A percentile compares a stretch with the other conserved stretches of the same genome.
Evolutionary conservation across 1,140 invertebrate genomes (phyloP).

Genomic region (Heliconius hermathena): DNA sequence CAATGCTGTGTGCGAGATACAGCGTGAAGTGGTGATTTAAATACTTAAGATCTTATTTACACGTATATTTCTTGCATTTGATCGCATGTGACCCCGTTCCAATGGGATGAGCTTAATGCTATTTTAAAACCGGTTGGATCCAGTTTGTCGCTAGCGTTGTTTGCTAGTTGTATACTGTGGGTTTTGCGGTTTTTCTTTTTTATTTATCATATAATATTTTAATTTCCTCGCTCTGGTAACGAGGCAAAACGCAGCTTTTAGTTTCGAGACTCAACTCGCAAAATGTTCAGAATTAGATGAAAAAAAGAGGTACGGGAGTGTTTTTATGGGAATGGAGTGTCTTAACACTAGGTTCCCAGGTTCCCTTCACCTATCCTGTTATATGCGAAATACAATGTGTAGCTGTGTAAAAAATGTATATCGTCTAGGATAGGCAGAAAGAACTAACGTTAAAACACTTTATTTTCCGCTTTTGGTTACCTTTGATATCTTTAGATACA

Average conservation of each 20-base stretch:
- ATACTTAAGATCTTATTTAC: constrained; percentile 13
- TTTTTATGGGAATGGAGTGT: too few species aligned
- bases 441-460: too few species aligned
- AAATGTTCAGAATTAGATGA: not conserved
- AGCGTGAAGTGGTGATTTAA: too few species aligned
- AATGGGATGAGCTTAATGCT: not conserved
- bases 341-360: too few species aligned
- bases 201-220: not conserved
- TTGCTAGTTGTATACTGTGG: not conserved
- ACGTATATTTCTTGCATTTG: not conserved
- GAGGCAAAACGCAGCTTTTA: not conserved
- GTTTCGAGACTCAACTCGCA: not conserved
- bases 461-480: too few species aligned
- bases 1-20: too few species aligned
- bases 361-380: too few species aligned
- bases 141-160: not conserved
- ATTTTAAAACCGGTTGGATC: not conserved
- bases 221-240: not conserved
- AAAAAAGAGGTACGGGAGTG: not conserved
- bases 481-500: too few species aligned
- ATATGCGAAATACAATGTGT: too few species aligned
- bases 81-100: not conserved
- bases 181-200: not conserved
- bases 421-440: too few species aligned
- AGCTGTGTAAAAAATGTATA: too few species aligned